A percentile compares a stretch with the other conserved stretches of the same genome.
Conservation (phyloP, 2,888 invertebrate genomes). For the Dryococelus australis region DNA sequence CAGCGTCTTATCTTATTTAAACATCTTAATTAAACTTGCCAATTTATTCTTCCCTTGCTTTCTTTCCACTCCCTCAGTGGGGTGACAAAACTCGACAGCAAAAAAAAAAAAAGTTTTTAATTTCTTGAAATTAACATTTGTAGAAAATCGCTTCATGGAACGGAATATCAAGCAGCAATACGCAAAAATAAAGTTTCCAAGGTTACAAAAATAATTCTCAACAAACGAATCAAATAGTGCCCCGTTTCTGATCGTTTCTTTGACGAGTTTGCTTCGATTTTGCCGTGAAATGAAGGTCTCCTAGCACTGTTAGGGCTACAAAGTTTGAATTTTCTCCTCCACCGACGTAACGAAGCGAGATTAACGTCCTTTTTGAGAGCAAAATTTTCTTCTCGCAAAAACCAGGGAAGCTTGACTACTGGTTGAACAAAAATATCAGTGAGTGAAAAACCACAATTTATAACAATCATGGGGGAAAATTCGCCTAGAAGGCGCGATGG, state of each 20-base stretch:
- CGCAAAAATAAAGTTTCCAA: not conserved
- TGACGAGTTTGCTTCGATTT: not conserved
- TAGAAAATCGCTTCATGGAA: constrained; percentile 62
- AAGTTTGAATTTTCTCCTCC: not conserved
- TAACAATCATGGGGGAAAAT: not conserved
- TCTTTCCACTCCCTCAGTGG: constrained; percentile 24
- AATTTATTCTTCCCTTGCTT: constrained; percentile 54
- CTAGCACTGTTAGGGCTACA: too few species aligned
- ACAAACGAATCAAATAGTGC: not conserved
- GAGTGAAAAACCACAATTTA: not conserved
- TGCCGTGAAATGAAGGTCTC: too few species aligned
- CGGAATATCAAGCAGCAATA: constrained; percentile 52
- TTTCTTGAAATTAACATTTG: constrained; percentile 60
- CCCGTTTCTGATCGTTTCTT: not conserved
- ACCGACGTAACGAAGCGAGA: not conserved
- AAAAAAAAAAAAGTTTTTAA: constrained; percentile 3
- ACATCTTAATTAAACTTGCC: constrained; percentile 63
- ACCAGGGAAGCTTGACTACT: not conserved
- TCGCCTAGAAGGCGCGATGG: not conserved
- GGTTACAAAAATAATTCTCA: not conserved
- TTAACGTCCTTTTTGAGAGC: not conserved
- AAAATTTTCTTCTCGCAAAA: not conserved
- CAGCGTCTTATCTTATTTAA: constrained; percentile 44
- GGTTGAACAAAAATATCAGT: not conserved
- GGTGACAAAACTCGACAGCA: constrained; percentile 11